A percentile compares a stretch with the other conserved stretches of the same genome.
Evolutionary conservation across 2,797 vertebrate genomes (phyloP).

Genomic region (Falco concolor): DNA sequence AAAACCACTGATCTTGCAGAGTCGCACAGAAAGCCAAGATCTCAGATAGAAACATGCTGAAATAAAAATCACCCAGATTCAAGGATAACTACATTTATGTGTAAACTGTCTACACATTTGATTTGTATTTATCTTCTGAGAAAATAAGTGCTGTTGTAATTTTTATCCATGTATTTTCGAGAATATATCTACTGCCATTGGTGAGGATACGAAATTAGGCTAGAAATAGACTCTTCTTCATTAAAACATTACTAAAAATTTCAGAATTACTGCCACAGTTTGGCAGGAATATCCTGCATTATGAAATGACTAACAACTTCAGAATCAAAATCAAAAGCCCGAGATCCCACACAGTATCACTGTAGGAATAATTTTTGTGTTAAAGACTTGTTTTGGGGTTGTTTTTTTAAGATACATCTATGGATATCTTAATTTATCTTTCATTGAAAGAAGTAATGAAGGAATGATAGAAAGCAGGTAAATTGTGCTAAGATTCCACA

Average conservation of each 20-base stretch:
- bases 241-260: not conserved
- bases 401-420: not conserved
- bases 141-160: not conserved
- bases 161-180: not conserved
- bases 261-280: not conserved
- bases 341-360: not conserved
- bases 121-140: not conserved
- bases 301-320: not conserved
- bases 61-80: not conserved
- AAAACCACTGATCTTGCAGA: not conserved
- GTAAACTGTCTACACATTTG: not conserved
- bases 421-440: not conserved
- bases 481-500: not conserved
- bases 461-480: not conserved
- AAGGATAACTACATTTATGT: not conserved
- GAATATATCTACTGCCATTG: not conserved
- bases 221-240: not conserved
- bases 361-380: not conserved
- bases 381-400: not conserved
- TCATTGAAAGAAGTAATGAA: not conserved
- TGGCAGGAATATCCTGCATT: not conserved
- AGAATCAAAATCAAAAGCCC: not conserved
- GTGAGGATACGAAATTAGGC: not conserved
- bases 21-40: not conserved
- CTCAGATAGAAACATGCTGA: not conserved